phyloP scores from a whole-genome alignment of 2,113 vertebrate species.

The Trogon surrucura region DNA sequence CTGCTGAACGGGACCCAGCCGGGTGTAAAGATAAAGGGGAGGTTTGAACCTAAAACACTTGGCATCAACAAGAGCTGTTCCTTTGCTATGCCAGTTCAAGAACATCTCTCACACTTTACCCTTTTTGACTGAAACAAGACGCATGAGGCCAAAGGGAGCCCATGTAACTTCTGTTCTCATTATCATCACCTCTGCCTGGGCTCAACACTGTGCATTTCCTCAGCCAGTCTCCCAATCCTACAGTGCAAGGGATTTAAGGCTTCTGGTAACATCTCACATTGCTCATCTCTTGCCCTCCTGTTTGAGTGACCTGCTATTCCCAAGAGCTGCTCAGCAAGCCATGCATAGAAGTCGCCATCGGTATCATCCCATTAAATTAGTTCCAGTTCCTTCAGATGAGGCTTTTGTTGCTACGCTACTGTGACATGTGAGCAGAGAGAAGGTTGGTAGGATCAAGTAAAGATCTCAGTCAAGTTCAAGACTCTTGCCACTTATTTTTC shows the following conservation, averaged over 20 bases:
- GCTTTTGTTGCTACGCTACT: not conserved
- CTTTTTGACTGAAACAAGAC: not conserved
- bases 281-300: not conserved
- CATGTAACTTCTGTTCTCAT: not conserved
- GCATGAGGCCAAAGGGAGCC: not conserved
- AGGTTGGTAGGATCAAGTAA: not conserved
- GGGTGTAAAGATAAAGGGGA: not conserved
- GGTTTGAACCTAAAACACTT: not conserved
- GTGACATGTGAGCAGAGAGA: not conserved
- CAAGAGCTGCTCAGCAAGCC: not conserved
- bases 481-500: not conserved
- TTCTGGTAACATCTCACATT: not conserved
- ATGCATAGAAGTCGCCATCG: not conserved
- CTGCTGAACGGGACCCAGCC: not conserved
- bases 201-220: not conserved
- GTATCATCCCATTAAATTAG: not conserved
- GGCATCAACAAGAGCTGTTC: not conserved
- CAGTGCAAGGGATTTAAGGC: not conserved
- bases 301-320: not conserved
- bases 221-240: not conserved
- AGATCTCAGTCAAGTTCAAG: not conserved
- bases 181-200: not conserved
- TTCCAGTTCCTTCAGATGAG: not conserved
- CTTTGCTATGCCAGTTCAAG: not conserved
- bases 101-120: not conserved